Evolutionary conservation across 2,888 invertebrate genomes (phyloP).

Genomic region (Campoplex capitator): DNA sequence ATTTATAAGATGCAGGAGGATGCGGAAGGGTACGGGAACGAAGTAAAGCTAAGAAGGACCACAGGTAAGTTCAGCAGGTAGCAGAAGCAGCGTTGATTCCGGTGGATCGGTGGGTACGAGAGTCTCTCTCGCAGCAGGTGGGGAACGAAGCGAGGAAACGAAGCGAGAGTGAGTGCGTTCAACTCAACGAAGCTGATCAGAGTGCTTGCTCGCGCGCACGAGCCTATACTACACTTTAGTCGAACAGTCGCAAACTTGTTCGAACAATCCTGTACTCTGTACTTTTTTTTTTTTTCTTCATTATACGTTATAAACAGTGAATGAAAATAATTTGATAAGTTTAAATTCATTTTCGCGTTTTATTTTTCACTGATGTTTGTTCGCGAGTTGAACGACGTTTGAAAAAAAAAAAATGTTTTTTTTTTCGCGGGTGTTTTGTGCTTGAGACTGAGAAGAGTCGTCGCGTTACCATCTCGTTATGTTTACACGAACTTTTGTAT

Average conservation of each 20-base stretch:
- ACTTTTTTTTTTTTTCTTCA: background rate
- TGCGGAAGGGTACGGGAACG: slow-evolving; percentile 11
- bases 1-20: background rate
- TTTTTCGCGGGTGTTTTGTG: slow-evolving; percentile 39
- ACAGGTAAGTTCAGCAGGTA: slow-evolving; percentile 4
- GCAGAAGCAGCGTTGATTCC: slow-evolving; percentile 30
- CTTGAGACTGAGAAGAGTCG: background rate
- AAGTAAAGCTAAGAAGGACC: slow-evolving; percentile 6
- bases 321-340: background rate
- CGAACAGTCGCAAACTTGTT: slow-evolving; percentile 22
- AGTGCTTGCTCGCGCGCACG: slow-evolving; percentile 57
- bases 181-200: slow-evolving; percentile 65
- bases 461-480: slow-evolving; percentile 4
- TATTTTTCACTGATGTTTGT: background rate
- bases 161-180: slow-evolving; percentile 69
- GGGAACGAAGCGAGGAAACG: slow-evolving; percentile 64
- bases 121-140: slow-evolving; percentile 56
- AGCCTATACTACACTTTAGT: slow-evolving; percentile 37
- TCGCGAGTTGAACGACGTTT: background rate
- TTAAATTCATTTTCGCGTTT: background rate
- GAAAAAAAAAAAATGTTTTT: background rate
- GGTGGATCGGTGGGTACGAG: slow-evolving; percentile 55
- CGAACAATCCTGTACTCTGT: background rate
- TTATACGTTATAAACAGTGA: background rate
- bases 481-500: slow-evolving; percentile 27